Conservation (phyloP, 2,113 vertebrate species). For the Antigone vipio region DNA sequence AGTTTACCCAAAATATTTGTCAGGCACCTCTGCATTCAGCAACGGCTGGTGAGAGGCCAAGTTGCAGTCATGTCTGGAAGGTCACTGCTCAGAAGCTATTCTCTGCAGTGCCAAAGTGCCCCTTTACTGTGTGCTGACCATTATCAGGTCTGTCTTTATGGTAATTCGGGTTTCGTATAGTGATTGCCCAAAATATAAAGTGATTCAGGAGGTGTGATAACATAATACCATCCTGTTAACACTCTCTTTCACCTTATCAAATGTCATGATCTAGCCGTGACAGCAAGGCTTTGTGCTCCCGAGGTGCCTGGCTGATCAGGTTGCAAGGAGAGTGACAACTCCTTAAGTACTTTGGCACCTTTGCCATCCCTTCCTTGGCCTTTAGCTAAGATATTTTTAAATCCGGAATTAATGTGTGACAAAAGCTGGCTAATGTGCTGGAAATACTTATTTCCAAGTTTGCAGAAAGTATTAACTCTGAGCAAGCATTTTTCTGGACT, state of each 20-base stretch:
- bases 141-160: background rate
- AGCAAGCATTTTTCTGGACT: background rate
- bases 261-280: background rate
- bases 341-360: background rate
- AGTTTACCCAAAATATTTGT: background rate
- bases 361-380: background rate
- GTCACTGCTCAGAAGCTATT: conserved; percentile 1
- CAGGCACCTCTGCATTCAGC: background rate
- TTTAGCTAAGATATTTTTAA: background rate
- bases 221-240: background rate
- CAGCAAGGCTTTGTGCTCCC: background rate
- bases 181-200: background rate
- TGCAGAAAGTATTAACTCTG: conserved; percentile 25
- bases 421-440: conserved; percentile 36
- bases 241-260: background rate
- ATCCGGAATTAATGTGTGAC: conserved; percentile 7
- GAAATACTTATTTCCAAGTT: background rate
- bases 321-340: background rate
- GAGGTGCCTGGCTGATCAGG: background rate
- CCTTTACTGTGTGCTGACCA: background rate
- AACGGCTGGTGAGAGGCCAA: background rate
- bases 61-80: background rate
- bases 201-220: background rate
- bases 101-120: background rate
- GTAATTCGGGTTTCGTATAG: background rate